phyloP scores from a whole-genome alignment of 1,140 invertebrate species.

The Acromyrmex echinatior region DNA sequence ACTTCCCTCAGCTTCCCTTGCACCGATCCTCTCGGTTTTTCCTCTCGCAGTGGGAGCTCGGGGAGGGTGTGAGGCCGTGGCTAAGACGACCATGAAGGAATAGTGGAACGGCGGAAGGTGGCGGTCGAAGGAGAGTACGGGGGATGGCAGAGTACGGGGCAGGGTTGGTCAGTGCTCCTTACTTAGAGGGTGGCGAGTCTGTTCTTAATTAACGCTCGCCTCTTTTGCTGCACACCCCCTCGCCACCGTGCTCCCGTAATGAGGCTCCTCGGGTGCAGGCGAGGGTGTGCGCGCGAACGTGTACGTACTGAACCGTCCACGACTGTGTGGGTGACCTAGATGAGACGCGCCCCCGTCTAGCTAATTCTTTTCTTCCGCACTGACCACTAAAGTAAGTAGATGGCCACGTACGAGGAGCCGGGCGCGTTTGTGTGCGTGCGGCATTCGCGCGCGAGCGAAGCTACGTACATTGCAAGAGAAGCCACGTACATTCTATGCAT shows the following conservation, averaged over 20 bases:
- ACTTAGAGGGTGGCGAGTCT: conserved; percentile 86
- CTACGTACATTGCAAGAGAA: not conserved
- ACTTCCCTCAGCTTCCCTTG: conserved; percentile 69
- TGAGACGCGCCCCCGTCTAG: conserved; percentile 86
- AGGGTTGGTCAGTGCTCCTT: conserved; percentile 85
- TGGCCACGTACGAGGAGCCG: conserved; percentile 81
- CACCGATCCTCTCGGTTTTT: not conserved
- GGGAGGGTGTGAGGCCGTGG: conserved; percentile 77
- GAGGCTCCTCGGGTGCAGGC: conserved; percentile 81
- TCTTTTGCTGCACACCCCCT: conserved; percentile 86
- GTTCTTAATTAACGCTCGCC: conserved; percentile 87
- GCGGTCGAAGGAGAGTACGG: conserved; percentile 52
- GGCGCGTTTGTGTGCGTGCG: conserved; percentile 44
- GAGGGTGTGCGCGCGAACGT: conserved; percentile 76
- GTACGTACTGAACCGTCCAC: conserved; percentile 65
- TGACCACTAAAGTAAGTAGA: conserved; percentile 86
- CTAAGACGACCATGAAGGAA: conserved; percentile 75
- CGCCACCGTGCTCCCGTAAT: conserved; percentile 83
- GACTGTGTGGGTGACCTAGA: conserved; percentile 84
- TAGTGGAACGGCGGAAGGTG: conserved; percentile 66
- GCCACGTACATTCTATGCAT: not conserved
- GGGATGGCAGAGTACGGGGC: conserved; percentile 18
- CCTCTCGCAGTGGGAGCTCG: conserved; percentile 70
- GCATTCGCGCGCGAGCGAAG: conserved; percentile 11
- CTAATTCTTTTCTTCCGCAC: conserved; percentile 86